These are phyloP conservation scores for Psettodes erumei DNA, from an alignment of 2,113 vertebrate species.

Conservation along the genomic window DNA sequence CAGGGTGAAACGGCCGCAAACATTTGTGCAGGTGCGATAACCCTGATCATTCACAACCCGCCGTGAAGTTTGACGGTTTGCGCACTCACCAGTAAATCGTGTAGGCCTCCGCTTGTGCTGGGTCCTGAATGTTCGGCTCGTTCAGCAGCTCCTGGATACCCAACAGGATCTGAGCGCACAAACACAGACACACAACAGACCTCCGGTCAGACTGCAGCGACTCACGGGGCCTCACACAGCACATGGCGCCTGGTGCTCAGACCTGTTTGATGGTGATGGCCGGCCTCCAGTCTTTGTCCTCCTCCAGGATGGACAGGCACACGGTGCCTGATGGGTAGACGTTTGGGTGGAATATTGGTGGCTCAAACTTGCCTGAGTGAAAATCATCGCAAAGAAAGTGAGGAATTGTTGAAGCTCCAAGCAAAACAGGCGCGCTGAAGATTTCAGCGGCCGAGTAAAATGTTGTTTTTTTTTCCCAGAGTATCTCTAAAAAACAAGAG, in stretches of 20 bases:
- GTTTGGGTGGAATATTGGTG: conserved; percentile 96
- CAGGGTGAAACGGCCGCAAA: no score
- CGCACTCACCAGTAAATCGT: conserved; percentile 83
- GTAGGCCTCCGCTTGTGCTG: conserved; percentile 85
- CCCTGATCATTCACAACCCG: neutral
- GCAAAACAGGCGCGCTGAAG: neutral
- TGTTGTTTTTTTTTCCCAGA: conserved; percentile 23
- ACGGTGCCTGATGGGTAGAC: conserved; percentile 98
- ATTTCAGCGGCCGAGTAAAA: conserved; percentile 4
- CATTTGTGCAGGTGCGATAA: no score
- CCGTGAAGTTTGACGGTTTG: no score
- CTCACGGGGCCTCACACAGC: no score
- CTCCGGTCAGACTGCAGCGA: neutral
- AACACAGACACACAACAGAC: conserved; percentile 10
- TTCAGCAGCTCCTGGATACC: conserved; percentile 86
- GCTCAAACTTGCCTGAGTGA: conserved; percentile 96
- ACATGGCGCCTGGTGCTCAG: neutral
- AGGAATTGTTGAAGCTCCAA: neutral
- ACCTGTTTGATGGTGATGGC: conserved; percentile 98
- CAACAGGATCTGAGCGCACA: conserved; percentile 83
- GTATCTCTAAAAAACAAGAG: conserved; percentile 47
- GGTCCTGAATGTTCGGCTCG: conserved; percentile 86
- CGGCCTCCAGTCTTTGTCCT: conserved; percentile 99
- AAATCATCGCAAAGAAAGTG: conserved; percentile 6
- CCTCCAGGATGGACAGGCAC: conserved; percentile 98